Conservation (phyloP, 2,113 vertebrate species). For the Arvicanthis niloticus region DNA sequence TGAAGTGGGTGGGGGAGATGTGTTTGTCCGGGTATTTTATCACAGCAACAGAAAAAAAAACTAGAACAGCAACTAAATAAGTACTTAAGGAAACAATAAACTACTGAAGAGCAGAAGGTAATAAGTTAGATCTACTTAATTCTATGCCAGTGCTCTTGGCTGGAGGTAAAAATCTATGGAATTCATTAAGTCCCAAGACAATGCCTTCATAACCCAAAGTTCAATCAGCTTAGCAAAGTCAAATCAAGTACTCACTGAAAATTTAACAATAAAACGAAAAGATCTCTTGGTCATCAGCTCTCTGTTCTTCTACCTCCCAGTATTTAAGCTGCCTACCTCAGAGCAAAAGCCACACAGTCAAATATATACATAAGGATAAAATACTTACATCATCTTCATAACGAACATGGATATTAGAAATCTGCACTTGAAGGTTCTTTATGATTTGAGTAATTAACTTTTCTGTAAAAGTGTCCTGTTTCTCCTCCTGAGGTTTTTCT, state of each 20-base stretch:
- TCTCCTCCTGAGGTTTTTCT: conserved; percentile 92
- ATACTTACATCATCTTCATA: conserved; percentile 98
- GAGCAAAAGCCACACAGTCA: not conserved
- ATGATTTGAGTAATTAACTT: conserved; percentile 98
- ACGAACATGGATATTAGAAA: conserved; percentile 97
- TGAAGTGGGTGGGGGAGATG: too few species aligned
- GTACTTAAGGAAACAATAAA: not conserved
- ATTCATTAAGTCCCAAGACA: conserved; percentile 29
- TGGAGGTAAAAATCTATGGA: conserved; percentile 15
- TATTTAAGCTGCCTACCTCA: not conserved
- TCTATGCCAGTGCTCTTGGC: not conserved
- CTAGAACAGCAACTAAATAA: conserved; percentile 1
- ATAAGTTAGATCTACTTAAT: conserved; percentile 54
- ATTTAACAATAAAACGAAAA: conserved; percentile 23
- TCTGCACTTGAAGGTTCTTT: conserved; percentile 98
- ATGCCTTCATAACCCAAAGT: conserved; percentile 21
- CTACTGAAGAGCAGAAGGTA: conserved; percentile 21
- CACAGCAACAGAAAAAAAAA: not conserved
- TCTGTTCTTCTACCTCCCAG: not conserved
- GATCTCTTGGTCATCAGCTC: not conserved
- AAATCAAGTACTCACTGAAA: conserved; percentile 36
- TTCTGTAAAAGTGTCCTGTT: conserved; percentile 97
- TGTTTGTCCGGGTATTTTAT: not conserved
- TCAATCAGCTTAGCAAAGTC: conserved; percentile 36
- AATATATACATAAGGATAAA: conserved; percentile 32